Base-by-base conservation (phyloP, 1,140 invertebrate genomes). In the Oryzaephilus surinamensis region DNA sequence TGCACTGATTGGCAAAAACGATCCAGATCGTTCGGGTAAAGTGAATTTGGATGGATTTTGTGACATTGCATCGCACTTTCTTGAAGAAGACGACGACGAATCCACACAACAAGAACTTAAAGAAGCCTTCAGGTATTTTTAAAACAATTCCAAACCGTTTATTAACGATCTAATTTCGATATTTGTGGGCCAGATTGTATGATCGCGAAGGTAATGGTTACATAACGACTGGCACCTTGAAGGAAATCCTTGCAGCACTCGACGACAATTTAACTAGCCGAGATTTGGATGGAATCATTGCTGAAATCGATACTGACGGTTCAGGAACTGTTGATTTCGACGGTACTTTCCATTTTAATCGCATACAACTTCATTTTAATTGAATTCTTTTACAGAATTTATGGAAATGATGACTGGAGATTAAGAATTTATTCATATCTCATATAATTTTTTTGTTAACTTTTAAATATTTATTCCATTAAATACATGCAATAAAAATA, bases 1-100 rank as follows among this genome's bases (percentile, higher is more conserved):
- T 48, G 72, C 77, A 15, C 65, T 91, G 23, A 88, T 93, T 50
- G 75, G 76, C 50, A 82, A 91, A 61, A 82, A 88, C 50, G 89
- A 93, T 65, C 76, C 82, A 16, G 85, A 92, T 54, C 69, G 79
- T 18, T 71, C 74, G 10, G 91, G 91, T 27, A 88, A 90, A 65
- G 82, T 95, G 19, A 91, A 94, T 57, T 95, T 96, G 48, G 89
- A 94, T 51, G 85, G 84, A 26, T 96, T 96, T 66, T 87, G 87
- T 53, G 78, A 76, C 49, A 87, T 96, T 45, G 88, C 88, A 6
- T 81, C 85, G 15, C 79, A 88, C 60, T 93, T 93, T 66, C 72
- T 93, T 5, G 84, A 87, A 50, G 84, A 92, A 55, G 87, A 92
- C 57, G 88, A 92, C 52, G 84, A 84, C 45, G 87, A 91, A 60